Conservation (phyloP, 2,888 invertebrate species). For the Leptinotarsa rubiginosa region DNA sequence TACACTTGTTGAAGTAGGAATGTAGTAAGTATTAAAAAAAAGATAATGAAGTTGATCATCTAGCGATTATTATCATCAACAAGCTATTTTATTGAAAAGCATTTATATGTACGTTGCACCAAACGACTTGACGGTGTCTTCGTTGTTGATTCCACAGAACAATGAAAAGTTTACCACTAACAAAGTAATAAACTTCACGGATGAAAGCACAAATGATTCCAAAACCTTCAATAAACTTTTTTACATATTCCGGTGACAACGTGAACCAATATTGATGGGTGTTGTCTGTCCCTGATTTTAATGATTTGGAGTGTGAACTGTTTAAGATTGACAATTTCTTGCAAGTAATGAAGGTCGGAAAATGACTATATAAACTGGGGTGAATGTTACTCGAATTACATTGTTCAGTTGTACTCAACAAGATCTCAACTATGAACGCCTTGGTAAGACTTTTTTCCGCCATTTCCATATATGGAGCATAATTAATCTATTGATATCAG, state of each 20-base stretch:
- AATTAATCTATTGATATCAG: no score
- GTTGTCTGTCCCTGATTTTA: conserved; percentile 14
- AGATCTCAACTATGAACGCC: conserved; percentile 49
- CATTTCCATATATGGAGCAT: background rate
- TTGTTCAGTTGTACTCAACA: conserved; percentile 45
- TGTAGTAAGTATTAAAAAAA: no score
- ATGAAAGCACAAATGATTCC: background rate
- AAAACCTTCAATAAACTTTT: background rate
- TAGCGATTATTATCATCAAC: no score
- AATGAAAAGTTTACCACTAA: no score
- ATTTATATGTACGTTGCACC: background rate
- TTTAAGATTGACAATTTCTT: conserved; percentile 20
- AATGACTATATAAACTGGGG: conserved; percentile 53
- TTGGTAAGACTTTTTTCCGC: conserved; percentile 46
- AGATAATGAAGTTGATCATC: no score
- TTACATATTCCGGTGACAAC: background rate
- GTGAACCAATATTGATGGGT: conserved; percentile 11
- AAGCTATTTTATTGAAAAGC: no score
- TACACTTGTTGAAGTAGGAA: no score
- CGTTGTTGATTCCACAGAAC: no score
- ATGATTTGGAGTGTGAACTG: background rate
- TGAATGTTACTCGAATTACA: conserved; percentile 45
- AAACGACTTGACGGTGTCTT: no score
- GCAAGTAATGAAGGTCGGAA: conserved; percentile 44
- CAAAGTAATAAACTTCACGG: background rate